Evolutionary conservation across 2,797 vertebrate genomes (phyloP).

Genomic region (Tokudaia tokunoshimensis): DNA sequence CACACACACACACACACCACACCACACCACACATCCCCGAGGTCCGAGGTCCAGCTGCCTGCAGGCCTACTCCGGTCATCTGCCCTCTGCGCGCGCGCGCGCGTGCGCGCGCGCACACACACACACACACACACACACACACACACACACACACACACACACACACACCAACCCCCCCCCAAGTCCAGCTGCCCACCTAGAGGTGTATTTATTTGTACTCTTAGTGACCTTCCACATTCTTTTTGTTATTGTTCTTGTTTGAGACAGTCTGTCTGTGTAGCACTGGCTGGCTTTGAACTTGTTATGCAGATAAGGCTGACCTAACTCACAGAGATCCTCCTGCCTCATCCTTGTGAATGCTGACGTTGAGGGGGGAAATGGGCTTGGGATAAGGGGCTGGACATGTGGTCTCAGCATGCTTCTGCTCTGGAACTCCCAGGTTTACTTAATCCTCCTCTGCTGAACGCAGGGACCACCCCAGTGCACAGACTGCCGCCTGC

Average conservation of each 20-base stretch:
- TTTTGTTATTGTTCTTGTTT: background rate
- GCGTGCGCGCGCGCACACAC: too few relatives aligned
- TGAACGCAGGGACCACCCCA: background rate
- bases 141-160: too few relatives aligned
- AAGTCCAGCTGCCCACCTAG: background rate
- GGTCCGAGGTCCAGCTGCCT: background rate
- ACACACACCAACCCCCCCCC: too few relatives aligned
- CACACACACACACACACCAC: accelerated
- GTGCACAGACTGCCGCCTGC: background rate
- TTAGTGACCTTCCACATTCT: background rate
- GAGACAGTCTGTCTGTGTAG: background rate
- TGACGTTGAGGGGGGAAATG: background rate
- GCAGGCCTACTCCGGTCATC: background rate
- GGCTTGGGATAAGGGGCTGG: background rate
- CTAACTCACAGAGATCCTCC: background rate
- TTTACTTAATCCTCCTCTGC: background rate
- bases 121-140: too few relatives aligned
- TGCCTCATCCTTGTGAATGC: background rate
- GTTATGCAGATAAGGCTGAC: background rate
- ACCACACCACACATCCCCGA: too few relatives aligned
- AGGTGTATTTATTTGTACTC: background rate
- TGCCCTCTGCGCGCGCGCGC: too few relatives aligned
- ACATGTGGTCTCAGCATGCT: background rate
- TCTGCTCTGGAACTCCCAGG: background rate
- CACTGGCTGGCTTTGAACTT: background rate